Evolutionary conservation across 2,797 vertebrate genomes (phyloP).

Genomic region (Sarcoramphus papa): DNA sequence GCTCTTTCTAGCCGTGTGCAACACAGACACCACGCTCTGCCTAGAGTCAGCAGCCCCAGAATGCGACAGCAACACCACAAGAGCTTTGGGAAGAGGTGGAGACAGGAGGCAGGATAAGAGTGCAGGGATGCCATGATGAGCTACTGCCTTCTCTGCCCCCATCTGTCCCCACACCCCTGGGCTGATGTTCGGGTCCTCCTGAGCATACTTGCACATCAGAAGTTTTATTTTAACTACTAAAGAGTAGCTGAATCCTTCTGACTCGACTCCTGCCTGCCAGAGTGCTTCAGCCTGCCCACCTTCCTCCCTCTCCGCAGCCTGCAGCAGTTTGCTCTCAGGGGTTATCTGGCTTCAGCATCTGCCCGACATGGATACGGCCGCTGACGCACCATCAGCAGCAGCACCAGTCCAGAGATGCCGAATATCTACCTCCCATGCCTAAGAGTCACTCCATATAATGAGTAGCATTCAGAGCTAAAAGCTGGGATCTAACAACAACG

Average conservation of each 20-base stretch:
- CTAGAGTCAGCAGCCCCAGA: not conserved
- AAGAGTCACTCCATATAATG: not conserved
- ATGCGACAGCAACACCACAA: not conserved
- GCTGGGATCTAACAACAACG: not conserved
- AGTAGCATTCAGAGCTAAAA: not conserved
- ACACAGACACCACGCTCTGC: not conserved
- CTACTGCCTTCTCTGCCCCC: not conserved
- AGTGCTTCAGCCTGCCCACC: not conserved
- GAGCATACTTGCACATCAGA: not conserved
- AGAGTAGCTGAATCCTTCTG: not conserved
- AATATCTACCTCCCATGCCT: not conserved
- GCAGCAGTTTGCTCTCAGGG: not conserved
- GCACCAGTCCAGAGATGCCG: not conserved
- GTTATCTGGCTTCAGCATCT: not conserved
- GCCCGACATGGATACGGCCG: fast-evolving
- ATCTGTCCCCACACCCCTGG: not conserved
- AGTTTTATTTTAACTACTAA: not conserved
- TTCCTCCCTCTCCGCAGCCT: not conserved
- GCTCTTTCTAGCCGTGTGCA: not conserved
- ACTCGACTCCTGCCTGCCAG: not conserved
- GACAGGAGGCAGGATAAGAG: not conserved
- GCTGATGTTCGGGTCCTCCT: not conserved
- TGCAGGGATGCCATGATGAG: not conserved
- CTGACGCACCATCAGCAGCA: not conserved
- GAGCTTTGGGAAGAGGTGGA: not conserved